Evolutionary conservation across 2,888 invertebrate genomes (phyloP).

Genomic region (Trachelus troglodyta): DNA sequence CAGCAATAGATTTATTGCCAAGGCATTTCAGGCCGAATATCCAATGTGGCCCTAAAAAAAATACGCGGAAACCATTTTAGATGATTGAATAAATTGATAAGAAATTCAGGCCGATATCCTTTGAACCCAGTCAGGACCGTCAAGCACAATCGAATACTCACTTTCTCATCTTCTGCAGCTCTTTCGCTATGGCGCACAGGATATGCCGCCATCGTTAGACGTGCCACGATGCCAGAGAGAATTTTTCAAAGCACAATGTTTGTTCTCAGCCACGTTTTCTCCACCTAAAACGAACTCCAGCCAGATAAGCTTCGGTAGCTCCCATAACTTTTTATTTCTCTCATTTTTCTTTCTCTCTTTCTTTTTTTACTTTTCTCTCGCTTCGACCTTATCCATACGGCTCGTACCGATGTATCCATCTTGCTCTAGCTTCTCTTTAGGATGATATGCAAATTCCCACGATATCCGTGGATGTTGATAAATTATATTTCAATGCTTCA

Average conservation of each 20-base stretch:
- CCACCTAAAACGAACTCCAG: constrained; percentile 16
- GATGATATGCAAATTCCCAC: constrained; percentile 30
- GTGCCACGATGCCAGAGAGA: background rate
- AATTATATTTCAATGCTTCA: constrained; percentile 29
- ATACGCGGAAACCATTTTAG: constrained; percentile 11
- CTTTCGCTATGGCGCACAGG: too few relatives aligned
- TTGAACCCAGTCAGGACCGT: background rate
- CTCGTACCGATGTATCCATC: background rate
- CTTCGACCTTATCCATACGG: background rate
- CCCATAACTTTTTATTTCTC: constrained; percentile 24
- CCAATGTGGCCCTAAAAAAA: constrained; percentile 25
- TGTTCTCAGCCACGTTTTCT: constrained; percentile 6
- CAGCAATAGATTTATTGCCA: constrained; percentile 30
- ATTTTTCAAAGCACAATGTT: background rate
- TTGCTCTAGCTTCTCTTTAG: constrained; percentile 6
- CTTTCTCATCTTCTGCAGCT: background rate
- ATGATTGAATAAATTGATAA: constrained; percentile 6
- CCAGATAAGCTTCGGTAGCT: constrained; percentile 26
- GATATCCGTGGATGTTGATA: constrained; percentile 31
- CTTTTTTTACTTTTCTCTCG: background rate
- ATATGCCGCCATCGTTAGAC: constrained; percentile 2
- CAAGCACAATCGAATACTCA: background rate
- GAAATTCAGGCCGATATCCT: background rate
- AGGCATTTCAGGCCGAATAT: constrained; percentile 29
- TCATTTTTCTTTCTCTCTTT: background rate